Conservation (phyloP, 2,113 vertebrate species). For the Charina bottae region DNA sequence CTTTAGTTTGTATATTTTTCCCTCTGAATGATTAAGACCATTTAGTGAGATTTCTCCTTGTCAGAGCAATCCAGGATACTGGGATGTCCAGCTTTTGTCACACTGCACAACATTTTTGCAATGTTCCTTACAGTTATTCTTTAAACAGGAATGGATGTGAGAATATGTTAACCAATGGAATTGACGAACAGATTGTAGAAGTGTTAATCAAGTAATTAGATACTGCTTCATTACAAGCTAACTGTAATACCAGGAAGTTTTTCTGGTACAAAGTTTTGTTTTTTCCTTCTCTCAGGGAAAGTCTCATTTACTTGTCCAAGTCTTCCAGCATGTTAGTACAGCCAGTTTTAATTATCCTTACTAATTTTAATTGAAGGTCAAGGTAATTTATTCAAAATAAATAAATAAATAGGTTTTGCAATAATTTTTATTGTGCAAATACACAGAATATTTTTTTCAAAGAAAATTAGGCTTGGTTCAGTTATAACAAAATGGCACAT, state of each 20-base stretch:
- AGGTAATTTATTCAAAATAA: not conserved
- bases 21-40: not conserved
- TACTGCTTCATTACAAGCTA: not conserved
- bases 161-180: not conserved
- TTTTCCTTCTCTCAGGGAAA: not conserved
- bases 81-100: not conserved
- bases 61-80: not conserved
- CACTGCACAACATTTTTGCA: not conserved
- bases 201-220: not conserved
- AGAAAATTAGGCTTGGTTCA: not conserved
- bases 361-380: not conserved
- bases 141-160: not conserved
- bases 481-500: not conserved
- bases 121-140: not conserved
- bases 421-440: no score
- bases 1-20: not conserved
- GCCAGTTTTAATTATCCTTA: not conserved
- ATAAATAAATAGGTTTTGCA: not conserved
- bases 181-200: not conserved
- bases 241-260: not conserved
- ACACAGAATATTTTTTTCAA: no score
- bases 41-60: not conserved
- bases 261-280: not conserved
- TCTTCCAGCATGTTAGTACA: not conserved
- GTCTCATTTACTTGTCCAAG: not conserved